Conservation (phyloP, 1,140 invertebrate genomes). For the Drosophila aff. region DNA sequence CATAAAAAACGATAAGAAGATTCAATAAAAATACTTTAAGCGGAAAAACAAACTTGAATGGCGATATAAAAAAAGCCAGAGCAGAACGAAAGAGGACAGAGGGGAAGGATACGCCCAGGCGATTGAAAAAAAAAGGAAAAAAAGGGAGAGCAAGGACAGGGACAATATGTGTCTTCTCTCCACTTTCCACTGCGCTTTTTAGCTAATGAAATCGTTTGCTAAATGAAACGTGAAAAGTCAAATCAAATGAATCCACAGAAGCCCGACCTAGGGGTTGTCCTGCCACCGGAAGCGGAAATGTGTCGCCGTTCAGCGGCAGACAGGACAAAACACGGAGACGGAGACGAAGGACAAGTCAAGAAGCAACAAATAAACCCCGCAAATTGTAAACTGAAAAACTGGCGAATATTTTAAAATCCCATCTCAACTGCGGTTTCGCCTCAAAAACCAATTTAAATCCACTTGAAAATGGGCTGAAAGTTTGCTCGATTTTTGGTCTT, state of each 20-base stretch:
- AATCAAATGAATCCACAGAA: conserved; percentile 49
- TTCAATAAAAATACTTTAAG: conserved; percentile 85
- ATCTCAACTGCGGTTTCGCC: conserved; percentile 57
- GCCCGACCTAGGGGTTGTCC: conserved; percentile 20
- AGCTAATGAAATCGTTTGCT: conserved; percentile 84
- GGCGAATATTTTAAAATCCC: conserved; percentile 56
- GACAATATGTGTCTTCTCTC: conserved; percentile 47
- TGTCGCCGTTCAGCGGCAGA: conserved; percentile 72
- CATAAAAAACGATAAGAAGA: conserved; percentile 82
- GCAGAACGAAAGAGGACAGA: neutral
- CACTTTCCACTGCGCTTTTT: conserved; percentile 65
- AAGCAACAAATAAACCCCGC: conserved; percentile 28
- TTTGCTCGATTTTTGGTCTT: conserved; percentile 32
- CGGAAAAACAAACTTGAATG: conserved; percentile 84
- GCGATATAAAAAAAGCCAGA: conserved; percentile 59
- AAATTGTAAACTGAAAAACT: conserved; percentile 12
- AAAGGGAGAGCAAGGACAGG: conserved; percentile 41
- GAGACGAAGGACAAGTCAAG: neutral
- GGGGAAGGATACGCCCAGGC: conserved; percentile 49
- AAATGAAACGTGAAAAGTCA: conserved; percentile 83
- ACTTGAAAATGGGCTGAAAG: conserved; percentile 54
- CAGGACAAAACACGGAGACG: conserved; percentile 17
- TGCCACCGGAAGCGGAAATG: conserved; percentile 76
- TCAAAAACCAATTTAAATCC: conserved; percentile 72
- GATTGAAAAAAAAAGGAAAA: neutral